Base-by-base conservation (phyloP, 2,113 vertebrate species). In the Prunella fulvescens region DNA sequence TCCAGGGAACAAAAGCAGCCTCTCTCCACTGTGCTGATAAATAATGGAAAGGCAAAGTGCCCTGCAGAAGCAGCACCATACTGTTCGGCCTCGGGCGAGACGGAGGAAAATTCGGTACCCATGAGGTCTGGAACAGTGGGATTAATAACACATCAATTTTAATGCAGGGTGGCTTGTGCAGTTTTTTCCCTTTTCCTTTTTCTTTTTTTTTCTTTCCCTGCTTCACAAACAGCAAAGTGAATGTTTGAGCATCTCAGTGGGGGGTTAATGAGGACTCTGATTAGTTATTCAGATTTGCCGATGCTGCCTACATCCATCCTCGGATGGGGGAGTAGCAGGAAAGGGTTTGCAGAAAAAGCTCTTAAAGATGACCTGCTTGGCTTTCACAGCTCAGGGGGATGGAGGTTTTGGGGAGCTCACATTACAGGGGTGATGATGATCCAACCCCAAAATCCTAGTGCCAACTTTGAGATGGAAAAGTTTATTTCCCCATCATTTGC, bases 231-330 rank as follows among this genome's bases (percentile, higher is more conserved):
- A 98, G 98, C 98, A 98, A 98, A 98, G 98, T 98, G 98, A 98
- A 98, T 98, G 98, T 98, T 98, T 98, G 98, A 98, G 98, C 97
- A 98, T 98, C 98, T 97, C 97, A n/a, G 98, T 64, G 78, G 98
- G 98, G 98, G 98, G 99, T 98, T 99, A 99, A 99, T 99, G 98
- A 99, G 99, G 98, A 98, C 97, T 98, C 98, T 98, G 99, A 99
- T 99, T 99, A 99, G 98, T 98, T 98, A 98, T 98, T 98, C 98
- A 97, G 97, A 98, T 98, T 98, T 96, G 96, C 97, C 62, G 29
- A 80, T 50, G 93, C 88, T 93, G 98, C 97, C 96, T 98, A 94
- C 76, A 97, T 97, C 97, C 96, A 94, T 97, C 96, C 97, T 97
- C 12, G 14, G 65, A 77, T 76, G 85, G 90, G 80, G 92, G 92